Evolutionary conservation across 2,888 invertebrate genomes (phyloP), one percentile per base, ranked within the genome.

Genomic region (Eristalis arbustorum): DNA sequence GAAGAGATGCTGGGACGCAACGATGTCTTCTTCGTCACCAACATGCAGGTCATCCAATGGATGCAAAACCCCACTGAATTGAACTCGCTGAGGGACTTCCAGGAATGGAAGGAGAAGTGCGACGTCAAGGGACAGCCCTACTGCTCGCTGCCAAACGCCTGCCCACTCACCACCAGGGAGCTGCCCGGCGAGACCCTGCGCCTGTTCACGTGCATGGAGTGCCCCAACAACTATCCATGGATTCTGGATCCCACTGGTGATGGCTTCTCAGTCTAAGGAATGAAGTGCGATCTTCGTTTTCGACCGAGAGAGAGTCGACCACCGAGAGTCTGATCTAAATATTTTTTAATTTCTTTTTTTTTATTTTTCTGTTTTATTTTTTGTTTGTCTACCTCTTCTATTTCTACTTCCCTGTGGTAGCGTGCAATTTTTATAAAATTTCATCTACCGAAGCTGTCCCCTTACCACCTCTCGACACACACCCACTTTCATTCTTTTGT

Each of bases 181-280:
- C 93, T 98, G 89, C 98, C 98, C 40, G 98, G 98, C 88, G 98
- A 98, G 93, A 98, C 97, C 66, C 95, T 98, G 66, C 96, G 98
- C 92, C 95, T 98, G 81, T 98, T 98, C 94, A 98, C 98, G 76
- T 98, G 98, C 93, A 97, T 98, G 96, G 98, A 98, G 93, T 98
- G 98, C 93, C 98, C 98, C 84, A 97, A 98, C 92, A 97, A 98
- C 93, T 98, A 98, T 92, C 98, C 98, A 76, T 98, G 98, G 98
- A 96, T 98, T 91, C 94, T 98, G 90, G 98, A 98, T 93, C 98
- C 98, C 88, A 98, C 98, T 91, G 98, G 98, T 91, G 98, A 98
- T 93, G 98, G 98, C 90, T 97, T 97, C 94, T 96, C 95, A 91
- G 96, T 95, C 91, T 96, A 95, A 93, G 89, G 80, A 31, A 8